Base-by-base conservation (phyloP, 2,888 invertebrate genomes). In the Phorcus lineatus region DNA sequence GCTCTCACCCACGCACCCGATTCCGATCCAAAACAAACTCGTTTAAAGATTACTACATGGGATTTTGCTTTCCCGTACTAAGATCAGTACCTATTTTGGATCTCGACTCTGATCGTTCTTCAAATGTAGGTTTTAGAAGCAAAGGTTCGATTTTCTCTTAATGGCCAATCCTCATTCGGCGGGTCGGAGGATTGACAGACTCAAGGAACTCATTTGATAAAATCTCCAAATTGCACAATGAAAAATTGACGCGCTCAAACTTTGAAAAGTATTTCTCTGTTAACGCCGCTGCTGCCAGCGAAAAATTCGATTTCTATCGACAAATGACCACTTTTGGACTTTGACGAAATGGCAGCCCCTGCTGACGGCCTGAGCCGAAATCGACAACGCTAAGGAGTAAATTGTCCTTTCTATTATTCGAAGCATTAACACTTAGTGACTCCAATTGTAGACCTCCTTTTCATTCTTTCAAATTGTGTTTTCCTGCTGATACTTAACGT, bases 161-260 rank as follows among this genome's bases (percentile, higher is more conserved):
- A 62, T 62, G 62, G 62, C 24, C 28, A 24, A 57, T 13, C 28
- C 62, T 62, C 62, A 62, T 62, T 28, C 28, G 24, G 24, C 28
- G n/a, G 24, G 24, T 62, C 28, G 62, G 24, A 11, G 28, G 62
- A 62, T 62, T 62, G 62, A 62, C 62, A 62, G 62, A 62, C 62
- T 62, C 24, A 24, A 62, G 62, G 28, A 62, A 62, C 24, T 62
- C 62, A 28, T 62, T 62, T 28, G 62, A 62, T 62, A 3, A 62
- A 62, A 62, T 62, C 62, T 62, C 28, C 28, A 28, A 62, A 62
- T 62, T 62, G 62, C 62, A 62, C 62, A 62, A 62, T 62, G 62
- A 62, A 28, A 62, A 62, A 62, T 62, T 62, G 62, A 62, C 28
- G 62, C 62, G 28, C 28, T 62, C 62, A 62, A 62, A 62, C 62